Evolutionary conservation across 2,113 vertebrate species (phyloP).

Genomic region (Taxidea taxus): DNA sequence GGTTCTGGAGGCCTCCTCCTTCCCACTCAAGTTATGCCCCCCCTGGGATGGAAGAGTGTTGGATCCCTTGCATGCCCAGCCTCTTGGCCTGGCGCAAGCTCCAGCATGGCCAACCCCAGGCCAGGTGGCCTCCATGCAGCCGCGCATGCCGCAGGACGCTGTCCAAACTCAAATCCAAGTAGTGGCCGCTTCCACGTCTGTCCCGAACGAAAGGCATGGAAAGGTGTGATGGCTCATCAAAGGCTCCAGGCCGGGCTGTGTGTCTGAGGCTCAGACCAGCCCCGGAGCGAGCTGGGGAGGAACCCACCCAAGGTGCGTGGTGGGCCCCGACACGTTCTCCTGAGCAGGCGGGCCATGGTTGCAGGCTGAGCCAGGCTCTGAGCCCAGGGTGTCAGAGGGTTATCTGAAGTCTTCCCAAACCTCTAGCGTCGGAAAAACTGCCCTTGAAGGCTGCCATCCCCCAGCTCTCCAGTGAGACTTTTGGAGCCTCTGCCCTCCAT

Average conservation of each 20-base stretch:
- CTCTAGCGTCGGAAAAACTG: constrained; percentile 3
- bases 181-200: constrained; percentile 74
- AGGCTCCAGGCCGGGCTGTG: neutral
- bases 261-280: neutral
- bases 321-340: neutral
- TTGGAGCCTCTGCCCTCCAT: neutral
- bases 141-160: constrained; percentile 9
- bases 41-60: neutral
- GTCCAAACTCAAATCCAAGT: constrained; percentile 63
- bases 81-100: constrained; percentile 44
- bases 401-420: constrained; percentile 8
- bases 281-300: neutral
- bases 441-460: neutral
- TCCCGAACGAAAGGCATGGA: constrained; percentile 64
- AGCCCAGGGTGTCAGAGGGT: constrained; percentile 22
- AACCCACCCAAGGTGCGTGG: constrained; percentile 52
- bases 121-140: constrained; percentile 68
- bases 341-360: rapidly evolving
- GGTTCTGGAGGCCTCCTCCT: neutral
- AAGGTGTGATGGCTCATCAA: constrained; percentile 52
- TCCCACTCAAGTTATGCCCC: rapidly evolving
- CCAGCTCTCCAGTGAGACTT: neutral
- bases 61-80: constrained; percentile 28
- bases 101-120: constrained; percentile 60
- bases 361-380: neutral